Evolutionary conservation across 2,113 vertebrate species (phyloP), one percentile per base, ranked within the genome.

Genomic region (Rhinoderma darwinii): DNA sequence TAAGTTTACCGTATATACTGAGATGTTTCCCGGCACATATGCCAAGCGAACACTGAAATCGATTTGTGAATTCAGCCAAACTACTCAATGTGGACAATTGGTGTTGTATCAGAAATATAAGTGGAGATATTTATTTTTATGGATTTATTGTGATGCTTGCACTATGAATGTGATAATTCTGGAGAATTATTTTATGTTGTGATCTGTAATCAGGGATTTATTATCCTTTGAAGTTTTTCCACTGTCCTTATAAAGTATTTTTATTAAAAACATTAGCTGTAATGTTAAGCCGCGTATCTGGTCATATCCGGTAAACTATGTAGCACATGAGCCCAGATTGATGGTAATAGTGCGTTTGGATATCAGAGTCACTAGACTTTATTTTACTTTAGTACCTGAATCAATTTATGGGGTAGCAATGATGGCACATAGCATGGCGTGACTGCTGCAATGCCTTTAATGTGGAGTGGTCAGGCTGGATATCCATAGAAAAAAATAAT

Each of bases 201-300:
- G 56, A 61, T 61, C 56, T 61, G 25, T 61, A 25, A 7, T 25
- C 15, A 0, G 30, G 61, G 63, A 68, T 68, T 35, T 5, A 68
- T 68, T 10, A n/a, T n/a, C n/a, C n/a, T 22, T 25, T 25, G 6
- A 56, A 56, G 17, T 3, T 56, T 25, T 54, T 27, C 15, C 11
- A 12, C 30, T 32, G 15, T 68, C 35, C 18, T 35, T 1, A 17
- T 35, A 35, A 4, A 1, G n/a, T n/a, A 12, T 35, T 73, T 39
- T 39, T 72, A 3, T 25, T 74, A 12, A 54, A 22, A 10, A 27
- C 17, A 51, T 12, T 32, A 32, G 75, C 47, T 77, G 27, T 27
- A 47, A 68, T 82, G 20, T 27, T 82, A 70, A 70, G 81, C 81
- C 3, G 59, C 61, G 70, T 83, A 83, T 66, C 25, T 82, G 37